Conservation (phyloP, 2,888 invertebrate genomes). For the Xanthorhoe designata region DNA sequence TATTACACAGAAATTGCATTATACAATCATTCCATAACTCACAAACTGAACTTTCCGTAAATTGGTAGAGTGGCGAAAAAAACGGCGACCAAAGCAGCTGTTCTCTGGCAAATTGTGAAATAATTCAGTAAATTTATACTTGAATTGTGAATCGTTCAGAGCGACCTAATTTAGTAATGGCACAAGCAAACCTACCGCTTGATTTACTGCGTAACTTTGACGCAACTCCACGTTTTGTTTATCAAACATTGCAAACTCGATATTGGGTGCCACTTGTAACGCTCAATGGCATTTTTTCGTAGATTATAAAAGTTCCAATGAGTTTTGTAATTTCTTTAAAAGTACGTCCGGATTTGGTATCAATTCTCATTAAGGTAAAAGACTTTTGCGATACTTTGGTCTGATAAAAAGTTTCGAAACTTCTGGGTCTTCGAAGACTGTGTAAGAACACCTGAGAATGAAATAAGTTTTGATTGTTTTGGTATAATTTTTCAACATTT, state of each 20-base stretch:
- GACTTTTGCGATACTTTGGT: slow-evolving; percentile 27
- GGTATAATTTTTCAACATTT: neutral
- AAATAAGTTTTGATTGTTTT: slow-evolving; percentile 4
- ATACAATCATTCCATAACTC: slow-evolving; percentile 28
- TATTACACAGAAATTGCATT: slow-evolving; percentile 22
- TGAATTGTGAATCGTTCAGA: slow-evolving; percentile 41
- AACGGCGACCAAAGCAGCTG: slow-evolving; percentile 35
- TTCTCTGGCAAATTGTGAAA: slow-evolving; percentile 40
- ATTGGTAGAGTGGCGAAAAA: slow-evolving; percentile 33
- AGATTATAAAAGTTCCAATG: slow-evolving; percentile 35
- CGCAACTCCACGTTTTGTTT: slow-evolving; percentile 41
- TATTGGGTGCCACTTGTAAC: slow-evolving; percentile 40
- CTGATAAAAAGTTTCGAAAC: slow-evolving; percentile 24
- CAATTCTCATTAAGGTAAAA: slow-evolving; percentile 33
- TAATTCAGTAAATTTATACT: slow-evolving; percentile 46
- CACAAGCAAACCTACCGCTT: slow-evolving; percentile 39
- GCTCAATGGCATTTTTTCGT: slow-evolving; percentile 38
- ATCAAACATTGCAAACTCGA: slow-evolving; percentile 36
- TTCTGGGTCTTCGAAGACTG: slow-evolving; percentile 11
- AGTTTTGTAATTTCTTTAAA: slow-evolving; percentile 30
- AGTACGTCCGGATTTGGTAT: slow-evolving; percentile 21
- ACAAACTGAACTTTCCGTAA: slow-evolving; percentile 31
- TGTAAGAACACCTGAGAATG: slow-evolving; percentile 4
- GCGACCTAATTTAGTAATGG: slow-evolving; percentile 49
- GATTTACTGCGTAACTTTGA: slow-evolving; percentile 45